Evolutionary conservation across 2,888 invertebrate genomes (phyloP), one percentile per base, ranked within the genome.

Genomic region (Nasonia oneida): DNA sequence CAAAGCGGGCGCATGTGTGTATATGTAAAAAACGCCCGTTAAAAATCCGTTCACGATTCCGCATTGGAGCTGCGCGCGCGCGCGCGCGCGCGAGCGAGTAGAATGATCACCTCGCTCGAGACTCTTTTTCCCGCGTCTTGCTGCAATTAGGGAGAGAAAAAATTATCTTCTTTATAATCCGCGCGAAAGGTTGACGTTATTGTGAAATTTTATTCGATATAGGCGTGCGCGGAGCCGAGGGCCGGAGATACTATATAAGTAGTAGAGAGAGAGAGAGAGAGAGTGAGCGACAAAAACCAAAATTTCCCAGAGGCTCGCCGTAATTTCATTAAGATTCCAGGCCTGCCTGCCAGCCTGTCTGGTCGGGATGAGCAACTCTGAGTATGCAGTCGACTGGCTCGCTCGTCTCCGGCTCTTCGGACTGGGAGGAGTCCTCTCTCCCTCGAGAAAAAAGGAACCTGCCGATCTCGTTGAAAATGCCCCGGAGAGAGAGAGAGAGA

Each of bases 381-480:
- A 57, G 57, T 57, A 57, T 57, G 57, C 57, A 57, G 57, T 57
- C 57, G 4, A 14, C n/a, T 15, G 3, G 4, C 33, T 5, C 6
- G 29, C 8, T 5, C 23, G 3, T 23, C 23, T 64, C 29, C 0
- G 23, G 6, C 33, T 29, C 67, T 61, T n/a, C n/a, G 61, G 23
- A 23, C 37, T 37, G 61, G 61, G 61, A 23, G n/a, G 61, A n/a
- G 71, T 42, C 47, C 47, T 42, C 73, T 10, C 73, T 57, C 57
- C n/a, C 57, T 57, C 57, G 47, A 42, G 23, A 42, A 73, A 73
- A 42, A 73, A 73, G 73, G 73, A 73, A 29, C 67, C 67, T 67
- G 67, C 33, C 71, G 80, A 71, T 71, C 80, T 81, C 81, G 87
- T 83, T 84, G 87, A 89, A 88, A 88, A 87, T 88, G 83, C 88